phyloP scores from a whole-genome alignment of 2,797 vertebrate species.

The Botia almorhae region DNA sequence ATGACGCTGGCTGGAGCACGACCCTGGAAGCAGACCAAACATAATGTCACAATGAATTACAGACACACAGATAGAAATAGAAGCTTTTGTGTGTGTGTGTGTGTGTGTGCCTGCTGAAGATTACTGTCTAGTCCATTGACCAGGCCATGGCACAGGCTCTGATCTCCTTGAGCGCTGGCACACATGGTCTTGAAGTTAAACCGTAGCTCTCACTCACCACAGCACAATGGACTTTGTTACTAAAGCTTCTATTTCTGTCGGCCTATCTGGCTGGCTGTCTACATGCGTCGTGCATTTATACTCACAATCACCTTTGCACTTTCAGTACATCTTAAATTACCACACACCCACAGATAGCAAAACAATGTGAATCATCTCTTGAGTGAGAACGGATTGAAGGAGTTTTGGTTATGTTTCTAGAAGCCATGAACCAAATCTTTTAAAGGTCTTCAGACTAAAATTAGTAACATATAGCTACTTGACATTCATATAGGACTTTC shows the following conservation, averaged over 20 bases:
- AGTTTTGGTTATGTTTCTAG: not conserved
- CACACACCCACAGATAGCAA: not conserved
- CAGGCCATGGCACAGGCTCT: conserved; percentile 25
- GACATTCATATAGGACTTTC: not conserved
- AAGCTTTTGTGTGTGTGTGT: conserved; percentile 45
- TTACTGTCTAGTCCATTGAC: conserved; percentile 42
- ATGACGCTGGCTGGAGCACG: conserved; percentile 22
- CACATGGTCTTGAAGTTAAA: not conserved
- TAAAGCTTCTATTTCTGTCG: not conserved
- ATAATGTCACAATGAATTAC: conserved; percentile 55
- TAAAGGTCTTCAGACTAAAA: not conserved
- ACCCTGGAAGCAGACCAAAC: conserved; percentile 44
- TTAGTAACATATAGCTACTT: not conserved
- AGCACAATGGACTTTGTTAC: not conserved
- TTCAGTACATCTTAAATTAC: not conserved
- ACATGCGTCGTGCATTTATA: not conserved
- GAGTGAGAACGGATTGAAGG: too few relatives aligned
- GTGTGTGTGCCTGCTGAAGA: conserved; percentile 22
- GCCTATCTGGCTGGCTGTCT: not conserved
- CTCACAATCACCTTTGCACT: not conserved
- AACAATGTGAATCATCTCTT: not conserved
- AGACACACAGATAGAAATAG: conserved; percentile 40
- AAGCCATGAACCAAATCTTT: not conserved
- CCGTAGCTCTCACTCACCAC: not conserved
- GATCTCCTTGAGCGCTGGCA: conserved; percentile 14